phyloP scores from a whole-genome alignment of 1,140 invertebrate genomes.

The Chrysomallon squamiferum region DNA sequence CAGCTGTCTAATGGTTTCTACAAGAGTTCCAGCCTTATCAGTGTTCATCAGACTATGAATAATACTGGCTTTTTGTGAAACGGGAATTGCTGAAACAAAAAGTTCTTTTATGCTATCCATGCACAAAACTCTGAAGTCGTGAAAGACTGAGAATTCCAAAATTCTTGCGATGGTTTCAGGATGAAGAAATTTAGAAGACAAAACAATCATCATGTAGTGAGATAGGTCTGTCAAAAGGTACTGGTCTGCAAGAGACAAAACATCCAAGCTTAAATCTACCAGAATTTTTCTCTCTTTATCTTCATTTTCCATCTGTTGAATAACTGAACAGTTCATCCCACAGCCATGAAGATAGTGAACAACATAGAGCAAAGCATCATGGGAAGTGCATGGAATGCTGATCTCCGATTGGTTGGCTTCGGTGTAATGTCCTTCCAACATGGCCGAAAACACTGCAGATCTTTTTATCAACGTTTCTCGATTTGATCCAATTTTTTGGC shows the following conservation, averaged over 20 bases:
- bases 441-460: constrained; percentile 43
- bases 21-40: not conserved
- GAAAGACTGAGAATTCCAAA: constrained; percentile 12
- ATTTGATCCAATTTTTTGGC: constrained; percentile 18
- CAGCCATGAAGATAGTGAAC: constrained; percentile 40
- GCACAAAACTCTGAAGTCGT: constrained; percentile 1
- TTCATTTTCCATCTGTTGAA: constrained; percentile 6
- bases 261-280: constrained; percentile 1
- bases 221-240: constrained; percentile 15
- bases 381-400: constrained; percentile 18
- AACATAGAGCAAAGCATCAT: constrained; percentile 25
- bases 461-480: constrained; percentile 19
- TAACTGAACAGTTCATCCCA: constrained; percentile 9
- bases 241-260: constrained; percentile 13
- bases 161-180: not conserved
- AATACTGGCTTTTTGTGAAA: not conserved
- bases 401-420: constrained; percentile 35
- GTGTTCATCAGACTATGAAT: constrained; percentile 4
- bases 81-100: not conserved
- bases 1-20: not conserved
- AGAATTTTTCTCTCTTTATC: not conserved
- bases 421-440: constrained; percentile 41
- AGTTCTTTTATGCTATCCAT: constrained; percentile 5
- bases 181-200: constrained; percentile 2
- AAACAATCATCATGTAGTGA: constrained; percentile 4